Evolutionary conservation across 1,140 invertebrate species (phyloP).

Genomic region (Leucophenga varia): DNA sequence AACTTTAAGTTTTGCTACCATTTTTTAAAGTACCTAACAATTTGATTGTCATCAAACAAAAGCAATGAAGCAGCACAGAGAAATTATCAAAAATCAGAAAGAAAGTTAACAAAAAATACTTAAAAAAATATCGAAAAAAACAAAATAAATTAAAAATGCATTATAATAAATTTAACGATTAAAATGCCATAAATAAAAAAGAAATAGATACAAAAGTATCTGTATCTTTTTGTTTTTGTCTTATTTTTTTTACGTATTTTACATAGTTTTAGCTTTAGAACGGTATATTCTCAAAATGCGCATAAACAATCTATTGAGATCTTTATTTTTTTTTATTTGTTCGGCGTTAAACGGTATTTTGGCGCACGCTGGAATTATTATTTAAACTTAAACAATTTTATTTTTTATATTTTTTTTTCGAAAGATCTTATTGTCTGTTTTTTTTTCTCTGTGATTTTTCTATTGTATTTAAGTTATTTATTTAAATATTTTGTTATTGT

Average conservation of each 20-base stretch:
- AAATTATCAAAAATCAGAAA: neutral
- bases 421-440: slow-evolving; percentile 19
- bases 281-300: too few species aligned
- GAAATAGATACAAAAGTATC: slow-evolving; percentile 24
- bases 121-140: slow-evolving; percentile 16
- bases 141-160: slow-evolving; percentile 2
- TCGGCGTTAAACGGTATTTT: slow-evolving; percentile 36
- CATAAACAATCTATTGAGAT: slow-evolving; percentile 39
- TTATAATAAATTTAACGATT: slow-evolving; percentile 32
- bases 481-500: slow-evolving; percentile 11
- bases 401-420: neutral
- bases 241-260: too few species aligned
- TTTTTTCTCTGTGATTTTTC: slow-evolving; percentile 11
- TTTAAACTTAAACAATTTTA: slow-evolving; percentile 44
- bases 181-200: slow-evolving; percentile 39
- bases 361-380: slow-evolving; percentile 50
- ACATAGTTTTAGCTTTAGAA: too few species aligned
- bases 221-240: slow-evolving; percentile 25
- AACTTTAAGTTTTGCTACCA: slow-evolving; percentile 22
- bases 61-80: neutral
- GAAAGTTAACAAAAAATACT: slow-evolving; percentile 33
- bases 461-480: slow-evolving; percentile 24
- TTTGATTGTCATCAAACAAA: slow-evolving; percentile 1
- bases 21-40: slow-evolving; percentile 14
- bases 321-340: slow-evolving; percentile 26